Evolutionary conservation across 2,888 invertebrate genomes (phyloP).

Genomic region (Trissolcus brochymenae): DNA sequence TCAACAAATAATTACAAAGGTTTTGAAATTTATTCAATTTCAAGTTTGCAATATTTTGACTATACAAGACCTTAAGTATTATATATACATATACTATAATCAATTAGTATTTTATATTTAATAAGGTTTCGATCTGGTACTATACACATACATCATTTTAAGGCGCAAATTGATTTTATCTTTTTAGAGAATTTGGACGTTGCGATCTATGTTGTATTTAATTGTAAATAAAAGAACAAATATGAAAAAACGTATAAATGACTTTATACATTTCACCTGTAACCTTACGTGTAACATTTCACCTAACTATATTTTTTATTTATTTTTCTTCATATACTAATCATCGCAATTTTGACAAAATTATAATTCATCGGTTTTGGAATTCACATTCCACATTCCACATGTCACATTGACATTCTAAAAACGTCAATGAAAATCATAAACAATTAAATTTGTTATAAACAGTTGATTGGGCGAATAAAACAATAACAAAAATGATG

Average conservation of each 20-base stretch:
- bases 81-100: constrained; percentile 41
- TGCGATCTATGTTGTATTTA: constrained; percentile 70
- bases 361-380: too few species aligned
- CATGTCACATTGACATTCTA: too few species aligned
- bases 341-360: too few species aligned
- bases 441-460: too few species aligned
- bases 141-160: constrained; percentile 52
- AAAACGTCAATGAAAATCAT: too few species aligned
- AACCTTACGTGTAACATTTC: too few species aligned
- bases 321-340: too few species aligned
- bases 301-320: too few species aligned
- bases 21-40: constrained; percentile 29
- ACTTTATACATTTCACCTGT: too few species aligned
- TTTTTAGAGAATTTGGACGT: constrained; percentile 56
- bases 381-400: too few species aligned
- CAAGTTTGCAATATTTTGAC: constrained; percentile 50
- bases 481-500: too few species aligned
- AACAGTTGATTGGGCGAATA: too few species aligned
- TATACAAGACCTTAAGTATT: constrained; percentile 56
- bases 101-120: constrained; percentile 57
- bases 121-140: constrained; percentile 54
- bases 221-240: constrained; percentile 63
- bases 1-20: not conserved
- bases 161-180: constrained; percentile 54
- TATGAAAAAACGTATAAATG: constrained; percentile 8